Conservation (phyloP, 2,888 invertebrate genomes). For the Ischnus inquisitorius region DNA sequence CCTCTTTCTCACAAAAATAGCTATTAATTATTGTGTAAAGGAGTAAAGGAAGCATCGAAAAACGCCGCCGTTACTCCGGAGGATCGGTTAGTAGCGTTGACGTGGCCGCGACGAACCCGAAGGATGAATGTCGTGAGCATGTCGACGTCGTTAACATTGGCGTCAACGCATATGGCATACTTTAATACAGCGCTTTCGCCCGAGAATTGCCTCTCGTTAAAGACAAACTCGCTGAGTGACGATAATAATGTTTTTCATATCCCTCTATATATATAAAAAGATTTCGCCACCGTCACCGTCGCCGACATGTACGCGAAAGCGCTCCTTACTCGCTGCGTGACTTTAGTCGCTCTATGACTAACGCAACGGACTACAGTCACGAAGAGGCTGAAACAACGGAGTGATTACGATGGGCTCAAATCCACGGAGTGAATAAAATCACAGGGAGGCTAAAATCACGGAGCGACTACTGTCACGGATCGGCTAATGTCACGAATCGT, state of each 20-base stretch:
- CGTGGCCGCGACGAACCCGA: conserved; percentile 28
- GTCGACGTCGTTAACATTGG: conserved; percentile 46
- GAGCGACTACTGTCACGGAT: too few species aligned
- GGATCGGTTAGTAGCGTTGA: background rate
- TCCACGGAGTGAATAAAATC: too few species aligned
- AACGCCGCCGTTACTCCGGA: background rate
- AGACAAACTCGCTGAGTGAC: conserved; percentile 16
- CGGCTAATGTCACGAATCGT: too few species aligned
- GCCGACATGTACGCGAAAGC: too few species aligned
- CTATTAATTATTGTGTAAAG: conserved; percentile 49
- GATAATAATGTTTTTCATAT: conserved; percentile 14
- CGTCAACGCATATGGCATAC: conserved; percentile 52
- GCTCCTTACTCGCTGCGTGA: too few species aligned
- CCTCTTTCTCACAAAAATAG: conserved; percentile 57
- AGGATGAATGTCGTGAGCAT: conserved; percentile 31
- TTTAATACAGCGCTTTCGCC: conserved; percentile 29
- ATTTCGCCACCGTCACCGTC: background rate
- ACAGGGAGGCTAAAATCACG: too few species aligned
- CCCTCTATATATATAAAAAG: too few species aligned
- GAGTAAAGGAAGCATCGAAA: conserved; percentile 13
- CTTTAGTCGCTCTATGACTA: too few species aligned
- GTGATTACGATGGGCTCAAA: too few species aligned
- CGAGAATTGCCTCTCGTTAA: conserved; percentile 18
- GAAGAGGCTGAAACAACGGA: too few species aligned
- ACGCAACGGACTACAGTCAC: too few species aligned